phyloP scores from a whole-genome alignment of 2,888 invertebrate species.

The Monoplex corrugatus region DNA sequence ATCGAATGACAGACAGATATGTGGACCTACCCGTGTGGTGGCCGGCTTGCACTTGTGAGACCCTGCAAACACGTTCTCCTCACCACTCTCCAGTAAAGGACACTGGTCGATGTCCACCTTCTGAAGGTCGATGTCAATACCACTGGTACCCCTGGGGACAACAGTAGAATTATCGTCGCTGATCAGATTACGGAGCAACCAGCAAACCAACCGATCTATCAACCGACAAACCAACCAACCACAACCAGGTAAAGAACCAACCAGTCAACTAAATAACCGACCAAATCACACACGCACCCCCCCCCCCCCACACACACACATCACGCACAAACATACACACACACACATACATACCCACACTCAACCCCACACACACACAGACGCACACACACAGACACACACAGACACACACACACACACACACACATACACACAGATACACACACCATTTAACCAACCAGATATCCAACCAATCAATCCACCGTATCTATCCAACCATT shows the following conservation, averaged over 20 bases:
- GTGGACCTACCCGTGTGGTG: slow-evolving; percentile 83
- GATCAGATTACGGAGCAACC: no score
- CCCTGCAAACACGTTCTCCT: slow-evolving; percentile 95
- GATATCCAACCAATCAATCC: no score
- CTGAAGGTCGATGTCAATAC: slow-evolving; percentile 96
- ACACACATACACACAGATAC: not conserved
- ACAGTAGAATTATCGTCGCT: no score
- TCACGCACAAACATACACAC: slow-evolving; percentile 10
- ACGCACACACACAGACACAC: not conserved
- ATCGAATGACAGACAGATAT: not conserved
- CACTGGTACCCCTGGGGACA: slow-evolving; percentile 92
- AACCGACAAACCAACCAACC: no score
- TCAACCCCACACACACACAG: not conserved
- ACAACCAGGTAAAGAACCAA: no score
- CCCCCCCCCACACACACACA: not conserved
- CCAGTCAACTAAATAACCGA: no score
- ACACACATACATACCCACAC: not conserved
- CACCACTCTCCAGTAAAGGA: slow-evolving; percentile 88
- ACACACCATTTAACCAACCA: no score
- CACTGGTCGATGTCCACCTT: slow-evolving; percentile 98
- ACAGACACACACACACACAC: not conserved
- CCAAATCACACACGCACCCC: no score
- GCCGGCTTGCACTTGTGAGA: slow-evolving; percentile 96
- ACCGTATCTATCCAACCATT: no score
- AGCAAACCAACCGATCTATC: no score